Conservation (phyloP, 2,888 invertebrate genomes). For the Dasypogon diadema region DNA sequence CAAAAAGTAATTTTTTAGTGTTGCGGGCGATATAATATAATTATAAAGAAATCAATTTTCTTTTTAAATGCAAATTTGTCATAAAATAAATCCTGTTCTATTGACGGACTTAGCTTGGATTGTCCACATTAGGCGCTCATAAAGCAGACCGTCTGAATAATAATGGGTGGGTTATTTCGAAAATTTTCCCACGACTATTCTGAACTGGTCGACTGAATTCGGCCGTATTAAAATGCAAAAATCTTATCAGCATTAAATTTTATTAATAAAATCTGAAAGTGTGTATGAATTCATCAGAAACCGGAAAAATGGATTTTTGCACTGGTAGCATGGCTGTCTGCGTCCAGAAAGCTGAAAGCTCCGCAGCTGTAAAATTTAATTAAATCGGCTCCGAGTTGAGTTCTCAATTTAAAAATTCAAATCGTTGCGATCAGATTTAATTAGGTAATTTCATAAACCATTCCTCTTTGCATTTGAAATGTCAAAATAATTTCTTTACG, state of each 20-base stretch:
- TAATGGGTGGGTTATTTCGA: not conserved
- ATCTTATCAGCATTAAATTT: constrained; percentile 20
- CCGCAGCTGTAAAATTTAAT: not conserved
- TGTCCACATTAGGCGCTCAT: not conserved
- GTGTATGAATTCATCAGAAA: constrained; percentile 37
- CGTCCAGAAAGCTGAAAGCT: too few species aligned
- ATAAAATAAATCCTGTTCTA: too few species aligned
- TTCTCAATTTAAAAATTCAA: constrained; percentile 32
- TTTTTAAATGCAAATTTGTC: too few species aligned
- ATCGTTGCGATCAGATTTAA: constrained; percentile 35
- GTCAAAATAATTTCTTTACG: constrained; percentile 41
- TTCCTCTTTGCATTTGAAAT: constrained; percentile 27
- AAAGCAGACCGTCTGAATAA: not conserved
- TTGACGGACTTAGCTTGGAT: too few species aligned
- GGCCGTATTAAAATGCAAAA: constrained; percentile 31
- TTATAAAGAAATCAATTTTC: too few species aligned
- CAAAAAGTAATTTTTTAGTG: too few species aligned
- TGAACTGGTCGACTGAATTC: constrained; percentile 9
- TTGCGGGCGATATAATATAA: too few species aligned
- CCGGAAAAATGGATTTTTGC: constrained; percentile 34
- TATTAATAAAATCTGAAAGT: constrained; percentile 32
- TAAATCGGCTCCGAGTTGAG: constrained; percentile 16
- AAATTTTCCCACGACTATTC: constrained; percentile 34
- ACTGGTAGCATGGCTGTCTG: too few species aligned
- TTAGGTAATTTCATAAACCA: constrained; percentile 41